A percentile compares a stretch with the other conserved stretches of the same genome.
Conservation (phyloP, 2,113 vertebrate genomes). For the Pygoscelis adeliae region DNA sequence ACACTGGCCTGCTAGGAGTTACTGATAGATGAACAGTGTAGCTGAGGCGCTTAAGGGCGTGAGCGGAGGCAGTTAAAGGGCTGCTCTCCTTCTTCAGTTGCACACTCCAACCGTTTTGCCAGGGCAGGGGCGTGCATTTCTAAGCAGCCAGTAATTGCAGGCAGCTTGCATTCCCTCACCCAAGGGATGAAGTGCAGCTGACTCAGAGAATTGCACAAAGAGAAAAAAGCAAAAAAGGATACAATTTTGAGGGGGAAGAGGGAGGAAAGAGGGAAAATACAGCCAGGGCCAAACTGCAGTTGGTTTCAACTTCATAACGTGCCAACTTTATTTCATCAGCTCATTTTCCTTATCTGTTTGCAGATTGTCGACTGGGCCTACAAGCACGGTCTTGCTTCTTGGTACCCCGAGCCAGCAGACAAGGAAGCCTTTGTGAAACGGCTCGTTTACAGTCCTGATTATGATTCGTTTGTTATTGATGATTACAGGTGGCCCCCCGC, state of each 20-base stretch:
- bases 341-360: slow-evolving; percentile 11
- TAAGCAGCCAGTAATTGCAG: neutral
- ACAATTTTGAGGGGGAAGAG: neutral
- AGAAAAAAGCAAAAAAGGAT: neutral
- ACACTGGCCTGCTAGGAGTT: neutral
- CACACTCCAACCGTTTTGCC: neutral
- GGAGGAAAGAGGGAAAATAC: neutral
- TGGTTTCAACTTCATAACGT: fast-evolving
- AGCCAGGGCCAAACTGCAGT: neutral
- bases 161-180: neutral
- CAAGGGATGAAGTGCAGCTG: neutral
- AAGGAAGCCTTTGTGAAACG: slow-evolving; percentile 91
- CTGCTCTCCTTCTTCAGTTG: neutral
- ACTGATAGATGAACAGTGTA: fast-evolving
- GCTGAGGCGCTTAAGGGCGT: neutral
- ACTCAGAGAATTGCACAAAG: neutral
- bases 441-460: slow-evolving; percentile 89
- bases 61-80: neutral
- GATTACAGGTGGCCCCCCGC: slow-evolving; percentile 87
- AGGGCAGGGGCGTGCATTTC: neutral
- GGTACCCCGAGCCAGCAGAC: slow-evolving; percentile 93
- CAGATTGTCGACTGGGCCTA: slow-evolving; percentile 93
- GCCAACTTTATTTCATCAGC: neutral
- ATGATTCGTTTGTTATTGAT: slow-evolving; percentile 90
- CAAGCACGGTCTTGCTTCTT: slow-evolving; percentile 86